A percentile compares a stretch with the other conserved stretches of the same genome.
These are phyloP conservation scores for Rhinella marina DNA, from an alignment of 2,797 vertebrate species.

Conservation along the genomic window DNA sequence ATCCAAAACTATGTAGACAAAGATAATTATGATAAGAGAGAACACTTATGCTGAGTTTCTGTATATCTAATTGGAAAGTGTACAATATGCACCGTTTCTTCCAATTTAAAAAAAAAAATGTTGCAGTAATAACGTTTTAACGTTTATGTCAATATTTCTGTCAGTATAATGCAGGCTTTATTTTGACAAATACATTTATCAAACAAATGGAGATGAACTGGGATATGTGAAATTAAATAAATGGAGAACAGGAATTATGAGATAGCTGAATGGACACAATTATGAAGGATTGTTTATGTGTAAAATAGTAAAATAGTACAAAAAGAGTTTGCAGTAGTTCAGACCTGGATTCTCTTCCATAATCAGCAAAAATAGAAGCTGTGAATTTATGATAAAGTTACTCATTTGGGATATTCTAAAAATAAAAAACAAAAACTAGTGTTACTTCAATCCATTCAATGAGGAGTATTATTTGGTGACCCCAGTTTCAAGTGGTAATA, in stretches of 20 bases:
- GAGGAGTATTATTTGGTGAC: no score
- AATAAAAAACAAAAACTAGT: no score
- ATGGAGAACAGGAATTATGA: neutral
- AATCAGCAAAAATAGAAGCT: neutral
- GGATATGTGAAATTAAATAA: neutral
- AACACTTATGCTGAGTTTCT: slow-evolving; percentile 78
- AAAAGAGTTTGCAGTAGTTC: neutral
- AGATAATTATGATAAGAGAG: slow-evolving; percentile 85
- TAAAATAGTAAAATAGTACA: neutral
- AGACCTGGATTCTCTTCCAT: neutral
- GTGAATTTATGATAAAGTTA: neutral
- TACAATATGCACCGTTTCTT: slow-evolving; percentile 76
- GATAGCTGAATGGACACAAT: neutral
- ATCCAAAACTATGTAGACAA: slow-evolving; percentile 84
- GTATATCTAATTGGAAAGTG: slow-evolving; percentile 78
- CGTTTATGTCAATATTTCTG: slow-evolving; percentile 62
- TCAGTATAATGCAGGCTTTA: neutral
- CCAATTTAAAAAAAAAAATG: slow-evolving; percentile 76
- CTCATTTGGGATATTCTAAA: neutral
- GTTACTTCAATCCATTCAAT: no score
- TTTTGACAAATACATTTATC: slow-evolving; percentile 27
- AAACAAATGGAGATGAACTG: neutral
- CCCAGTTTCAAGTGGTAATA: no score
- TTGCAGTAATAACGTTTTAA: slow-evolving; percentile 67
- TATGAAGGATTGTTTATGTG: neutral